Percentiles rank a stretch among this genome's conserved stretches.
Conservation (phyloP, 1,140 invertebrate genomes). For the Eupeodes corollae region DNA sequence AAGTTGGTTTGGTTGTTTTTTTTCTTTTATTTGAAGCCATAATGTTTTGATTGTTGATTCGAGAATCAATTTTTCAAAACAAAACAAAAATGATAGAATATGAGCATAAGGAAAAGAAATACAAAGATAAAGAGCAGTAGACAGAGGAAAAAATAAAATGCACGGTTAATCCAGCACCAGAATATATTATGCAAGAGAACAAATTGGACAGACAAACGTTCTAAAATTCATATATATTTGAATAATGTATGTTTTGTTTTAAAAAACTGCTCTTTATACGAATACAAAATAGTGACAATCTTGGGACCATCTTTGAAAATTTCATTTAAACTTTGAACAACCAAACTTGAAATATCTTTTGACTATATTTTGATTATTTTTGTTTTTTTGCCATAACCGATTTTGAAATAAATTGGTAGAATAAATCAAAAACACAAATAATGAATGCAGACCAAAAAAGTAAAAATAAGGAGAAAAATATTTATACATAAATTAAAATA, state of each 20-base stretch:
- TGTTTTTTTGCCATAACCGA: neutral
- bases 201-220: too few relatives aligned
- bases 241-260: too few relatives aligned
- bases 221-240: too few relatives aligned
- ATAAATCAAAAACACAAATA: neutral
- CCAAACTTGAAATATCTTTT: too few relatives aligned
- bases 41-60: neutral
- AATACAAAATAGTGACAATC: too few relatives aligned
- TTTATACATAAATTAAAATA: neutral
- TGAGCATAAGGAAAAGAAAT: too few relatives aligned
- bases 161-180: neutral
- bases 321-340: too few relatives aligned
- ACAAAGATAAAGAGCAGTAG: neutral
- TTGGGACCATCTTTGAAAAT: too few relatives aligned
- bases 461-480: neutral
- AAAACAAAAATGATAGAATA: neutral
- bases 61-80: neutral
- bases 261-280: too few relatives aligned
- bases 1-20: neutral
- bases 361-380: neutral
- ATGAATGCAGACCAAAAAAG: neutral
- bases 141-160: neutral
- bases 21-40: neutral
- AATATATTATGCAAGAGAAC: neutral
- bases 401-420: neutral